Conservation (phyloP, 1,140 invertebrate species). For the Kradibia gibbosae region DNA sequence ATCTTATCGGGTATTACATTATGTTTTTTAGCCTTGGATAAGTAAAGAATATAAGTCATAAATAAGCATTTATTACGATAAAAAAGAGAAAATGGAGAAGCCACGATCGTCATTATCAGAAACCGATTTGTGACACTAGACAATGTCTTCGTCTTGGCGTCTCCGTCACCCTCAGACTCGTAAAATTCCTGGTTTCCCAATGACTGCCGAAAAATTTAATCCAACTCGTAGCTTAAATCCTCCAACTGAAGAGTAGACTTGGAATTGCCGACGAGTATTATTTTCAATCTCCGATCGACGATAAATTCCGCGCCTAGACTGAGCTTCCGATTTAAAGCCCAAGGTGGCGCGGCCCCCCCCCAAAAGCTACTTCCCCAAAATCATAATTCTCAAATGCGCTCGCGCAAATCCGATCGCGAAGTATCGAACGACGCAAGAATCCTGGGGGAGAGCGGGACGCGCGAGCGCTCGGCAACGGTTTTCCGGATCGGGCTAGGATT, state of each 20-base stretch:
- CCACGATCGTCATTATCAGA: neutral
- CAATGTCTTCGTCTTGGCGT: slow-evolving; percentile 22
- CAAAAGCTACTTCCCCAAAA: neutral
- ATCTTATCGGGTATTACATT: too few relatives aligned
- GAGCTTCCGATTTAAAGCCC: too few relatives aligned
- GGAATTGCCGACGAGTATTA: too few relatives aligned
- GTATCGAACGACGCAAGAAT: neutral
- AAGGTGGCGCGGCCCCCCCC: neutral
- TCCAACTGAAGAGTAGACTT: too few relatives aligned
- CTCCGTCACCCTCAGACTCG: neutral
- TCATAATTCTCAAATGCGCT: slow-evolving; percentile 14
- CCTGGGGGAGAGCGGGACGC: neutral
- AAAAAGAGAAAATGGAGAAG: neutral
- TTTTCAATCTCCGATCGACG: too few relatives aligned
- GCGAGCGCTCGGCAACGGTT: neutral
- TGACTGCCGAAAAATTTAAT: neutral
- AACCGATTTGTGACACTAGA: slow-evolving; percentile 40
- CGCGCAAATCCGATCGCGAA: neutral
- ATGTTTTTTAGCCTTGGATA: too few relatives aligned
- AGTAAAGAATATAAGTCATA: too few relatives aligned
- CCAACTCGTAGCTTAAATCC: too few relatives aligned
- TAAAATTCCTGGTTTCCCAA: neutral
- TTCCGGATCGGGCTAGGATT: slow-evolving; percentile 7
- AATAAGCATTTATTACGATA: too few relatives aligned
- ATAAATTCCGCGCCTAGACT: too few relatives aligned